A percentile compares a stretch with the other conserved stretches of the same genome.
These are phyloP conservation scores for Crocallis elinguaria DNA, from an alignment of 2,888 invertebrate genomes.

Conservation along the genomic window DNA sequence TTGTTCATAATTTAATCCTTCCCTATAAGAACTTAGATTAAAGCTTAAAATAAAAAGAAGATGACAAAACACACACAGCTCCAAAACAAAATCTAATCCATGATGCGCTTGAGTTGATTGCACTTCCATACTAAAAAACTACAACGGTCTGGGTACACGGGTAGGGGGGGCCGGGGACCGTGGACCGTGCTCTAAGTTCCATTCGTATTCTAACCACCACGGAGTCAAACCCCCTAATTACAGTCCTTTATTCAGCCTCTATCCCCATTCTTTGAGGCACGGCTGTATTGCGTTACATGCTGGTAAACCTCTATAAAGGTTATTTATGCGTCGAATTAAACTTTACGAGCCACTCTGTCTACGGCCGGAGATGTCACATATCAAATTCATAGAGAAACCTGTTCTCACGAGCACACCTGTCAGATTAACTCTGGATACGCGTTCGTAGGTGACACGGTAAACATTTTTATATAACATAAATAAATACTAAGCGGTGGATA, in stretches of 20 bases:
- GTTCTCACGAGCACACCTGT: slow-evolving; percentile 71
- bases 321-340: slow-evolving; percentile 76
- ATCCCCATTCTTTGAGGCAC: slow-evolving; percentile 56
- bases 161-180: too few species aligned
- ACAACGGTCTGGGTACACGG: too few species aligned
- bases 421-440: slow-evolving; percentile 65
- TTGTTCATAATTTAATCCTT: too few species aligned
- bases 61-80: neutral
- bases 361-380: slow-evolving; percentile 66
- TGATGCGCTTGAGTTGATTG: slow-evolving; percentile 14
- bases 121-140: too few species aligned
- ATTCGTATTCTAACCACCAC: too few species aligned
- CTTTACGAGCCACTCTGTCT: slow-evolving; percentile 73
- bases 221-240: slow-evolving; percentile 59
- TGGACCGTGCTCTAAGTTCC: too few species aligned
- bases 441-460: slow-evolving; percentile 51
- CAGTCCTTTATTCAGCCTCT: slow-evolving; percentile 63
- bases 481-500: slow-evolving; percentile 40
- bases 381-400: slow-evolving; percentile 66
- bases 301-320: slow-evolving; percentile 67
- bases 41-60: neutral
- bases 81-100: neutral
- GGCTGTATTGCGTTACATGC: slow-evolving; percentile 64
- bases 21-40: too few species aligned
- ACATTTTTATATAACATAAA: slow-evolving; percentile 51